Conservation (phyloP, 2,113 vertebrate genomes). For the Hymenochirus boettgeri region DNA sequence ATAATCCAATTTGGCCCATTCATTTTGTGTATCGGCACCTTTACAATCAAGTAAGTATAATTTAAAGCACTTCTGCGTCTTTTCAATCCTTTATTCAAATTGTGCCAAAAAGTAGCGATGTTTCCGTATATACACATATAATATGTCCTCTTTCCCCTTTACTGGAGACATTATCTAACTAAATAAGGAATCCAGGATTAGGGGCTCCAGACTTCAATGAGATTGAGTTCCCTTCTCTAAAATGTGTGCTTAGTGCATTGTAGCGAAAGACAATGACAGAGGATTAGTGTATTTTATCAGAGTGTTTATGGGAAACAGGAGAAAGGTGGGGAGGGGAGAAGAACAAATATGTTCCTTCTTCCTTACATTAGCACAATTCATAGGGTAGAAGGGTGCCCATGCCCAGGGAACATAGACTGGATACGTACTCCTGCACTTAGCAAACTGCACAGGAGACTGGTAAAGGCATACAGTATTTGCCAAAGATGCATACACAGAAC, state of each 20-base stretch:
- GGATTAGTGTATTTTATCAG: constrained; percentile 26
- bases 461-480: no score
- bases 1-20: no score
- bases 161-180: background rate
- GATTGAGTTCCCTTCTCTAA: constrained; percentile 14
- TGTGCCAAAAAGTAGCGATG: no score
- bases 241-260: constrained; percentile 9
- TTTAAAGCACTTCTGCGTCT: no score
- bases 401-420: background rate
- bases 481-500: no score
- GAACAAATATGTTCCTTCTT: background rate
- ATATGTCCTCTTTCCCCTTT: no score
- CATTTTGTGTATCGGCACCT: no score
- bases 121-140: no score
- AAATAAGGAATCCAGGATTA: background rate
- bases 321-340: background rate
- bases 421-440: background rate
- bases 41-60: no score
- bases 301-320: constrained; percentile 6
- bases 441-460: background rate
- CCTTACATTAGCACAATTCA: background rate
- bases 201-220: constrained; percentile 7
- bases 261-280: constrained; percentile 8
- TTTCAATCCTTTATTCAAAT: no score
- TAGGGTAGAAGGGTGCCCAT: background rate